Percentiles rank a stretch among this genome's conserved stretches.
Conservation (phyloP, 2,113 vertebrate species). For the Strix aluco region DNA sequence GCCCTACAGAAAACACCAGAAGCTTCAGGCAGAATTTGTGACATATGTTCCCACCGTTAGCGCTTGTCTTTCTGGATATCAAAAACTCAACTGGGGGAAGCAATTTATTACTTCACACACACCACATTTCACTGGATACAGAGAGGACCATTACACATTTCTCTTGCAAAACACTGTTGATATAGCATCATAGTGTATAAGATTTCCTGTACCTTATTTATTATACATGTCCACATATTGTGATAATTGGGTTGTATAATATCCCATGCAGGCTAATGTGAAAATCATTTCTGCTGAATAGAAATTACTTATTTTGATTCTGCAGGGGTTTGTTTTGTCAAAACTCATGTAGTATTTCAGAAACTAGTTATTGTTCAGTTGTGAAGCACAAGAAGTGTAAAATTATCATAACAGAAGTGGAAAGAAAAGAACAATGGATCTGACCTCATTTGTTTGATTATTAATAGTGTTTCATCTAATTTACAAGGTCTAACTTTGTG, state of each 20-base stretch:
- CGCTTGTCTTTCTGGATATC: not conserved
- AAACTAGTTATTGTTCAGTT: conserved; percentile 79
- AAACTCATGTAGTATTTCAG: conserved; percentile 78
- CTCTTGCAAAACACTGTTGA: not conserved
- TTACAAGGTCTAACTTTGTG: conserved; percentile 61
- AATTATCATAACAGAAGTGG: conserved; percentile 74
- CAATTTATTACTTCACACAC: not conserved
- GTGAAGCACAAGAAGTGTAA: conserved; percentile 68
- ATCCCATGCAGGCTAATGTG: conserved; percentile 63
- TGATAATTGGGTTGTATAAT: conserved; percentile 75
- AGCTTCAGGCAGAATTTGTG: not conserved
- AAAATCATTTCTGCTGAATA: conserved; percentile 74
- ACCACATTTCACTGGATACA: not conserved
- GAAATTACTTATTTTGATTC: conserved; percentile 78
- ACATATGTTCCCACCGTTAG: accelerated
- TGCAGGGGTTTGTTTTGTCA: conserved; percentile 77
- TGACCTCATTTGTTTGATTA: conserved; percentile 74
- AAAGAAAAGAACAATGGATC: conserved; percentile 57
- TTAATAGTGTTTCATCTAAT: conserved; percentile 64
- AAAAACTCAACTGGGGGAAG: not conserved
- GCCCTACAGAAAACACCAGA: not conserved
- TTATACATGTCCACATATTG: conserved; percentile 65
- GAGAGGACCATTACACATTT: not conserved
- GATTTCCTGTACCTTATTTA: conserved; percentile 63
- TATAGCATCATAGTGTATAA: not conserved